Percentiles rank a stretch among this genome's conserved stretches.
Conservation (phyloP, 1,140 invertebrate species). For the Sinella curviseta region DNA sequence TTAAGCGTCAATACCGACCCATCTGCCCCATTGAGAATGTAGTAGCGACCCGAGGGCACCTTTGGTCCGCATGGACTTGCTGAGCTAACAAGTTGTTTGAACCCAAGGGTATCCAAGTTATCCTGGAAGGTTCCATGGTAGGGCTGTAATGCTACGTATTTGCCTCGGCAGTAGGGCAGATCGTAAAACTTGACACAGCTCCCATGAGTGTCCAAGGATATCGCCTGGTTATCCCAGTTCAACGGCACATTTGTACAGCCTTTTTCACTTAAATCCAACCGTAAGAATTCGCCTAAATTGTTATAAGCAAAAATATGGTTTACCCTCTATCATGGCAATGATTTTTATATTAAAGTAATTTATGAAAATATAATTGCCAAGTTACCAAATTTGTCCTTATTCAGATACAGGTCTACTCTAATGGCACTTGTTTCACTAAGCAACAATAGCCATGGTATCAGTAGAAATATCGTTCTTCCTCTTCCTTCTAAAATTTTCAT, state of each 20-base stretch:
- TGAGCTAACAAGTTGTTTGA: constrained; percentile 41
- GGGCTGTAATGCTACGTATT: constrained; percentile 42
- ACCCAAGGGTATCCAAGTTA: constrained; percentile 35
- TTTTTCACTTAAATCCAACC: constrained; percentile 41
- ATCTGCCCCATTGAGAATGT: constrained; percentile 36
- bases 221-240: constrained; percentile 40
- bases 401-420: constrained; percentile 27
- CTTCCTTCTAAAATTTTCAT: not conserved
- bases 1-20: constrained; percentile 39
- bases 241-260: constrained; percentile 46
- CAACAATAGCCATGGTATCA: not conserved
- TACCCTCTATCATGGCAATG: no score
- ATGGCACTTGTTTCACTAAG: not conserved
- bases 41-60: constrained; percentile 35
- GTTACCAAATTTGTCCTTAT: constrained; percentile 40
- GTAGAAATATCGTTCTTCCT: not conserved
- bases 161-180: constrained; percentile 39
- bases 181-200: constrained; percentile 44
- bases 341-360: no score
- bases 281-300: constrained; percentile 40
- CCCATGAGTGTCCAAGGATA: constrained; percentile 42
- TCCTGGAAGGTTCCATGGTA: constrained; percentile 45
- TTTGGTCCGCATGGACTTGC: constrained; percentile 43
- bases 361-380: not conserved
- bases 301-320: not conserved